Evolutionary conservation across 2,797 vertebrate species (phyloP), one percentile per base, ranked within the genome.

Genomic region (Brotogeris chrysoptera): DNA sequence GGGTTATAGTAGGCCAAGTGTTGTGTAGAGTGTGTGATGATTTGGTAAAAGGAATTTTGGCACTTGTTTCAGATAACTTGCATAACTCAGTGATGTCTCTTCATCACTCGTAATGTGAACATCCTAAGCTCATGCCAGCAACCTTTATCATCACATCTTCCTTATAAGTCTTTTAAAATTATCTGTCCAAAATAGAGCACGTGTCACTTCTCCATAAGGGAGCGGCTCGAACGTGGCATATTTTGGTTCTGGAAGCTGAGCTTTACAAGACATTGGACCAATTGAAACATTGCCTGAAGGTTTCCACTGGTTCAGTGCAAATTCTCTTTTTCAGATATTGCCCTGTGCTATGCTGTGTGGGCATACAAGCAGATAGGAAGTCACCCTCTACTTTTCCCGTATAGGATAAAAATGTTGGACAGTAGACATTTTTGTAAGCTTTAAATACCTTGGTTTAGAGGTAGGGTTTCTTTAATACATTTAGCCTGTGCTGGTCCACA

Each of bases 31-130:
- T 43, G 74, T 72, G 57, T 47, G 87, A 86, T 76, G 93, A 83
- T 88, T 78, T 77, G 68, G 80, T 93, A 70, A 88, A 93, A 93
- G 85, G 66, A 63, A 72, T 96, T 92, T 86, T 92, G 96, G 84
- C 85, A 68, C 70, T 95, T 77, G 49, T 83, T 92, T 93, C 50
- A 57, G 81, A 72, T 90, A 74, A 91, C 89, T 93, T 83, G 79
- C 41, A 47, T 76, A 90, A 88, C 66, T 93, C 87, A 38, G n/a
- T 1, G 0, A 14, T 16, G 44, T 2, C 5, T 83, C 93, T 83
- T 93, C 17, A 24, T 76, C 59, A 17, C 79, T 91, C 5, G 4
- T 17, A 90, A 55, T 0, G 15, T 25, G 52, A 80, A 74, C 1
- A 4, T 84, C 52, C 65, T 55, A 30, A 83, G 65, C 50, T 80